Percentiles rank a stretch among this genome's conserved stretches.
phyloP scores from a whole-genome alignment of 2,797 vertebrate genomes.

The Megalops cyprinoides region DNA sequence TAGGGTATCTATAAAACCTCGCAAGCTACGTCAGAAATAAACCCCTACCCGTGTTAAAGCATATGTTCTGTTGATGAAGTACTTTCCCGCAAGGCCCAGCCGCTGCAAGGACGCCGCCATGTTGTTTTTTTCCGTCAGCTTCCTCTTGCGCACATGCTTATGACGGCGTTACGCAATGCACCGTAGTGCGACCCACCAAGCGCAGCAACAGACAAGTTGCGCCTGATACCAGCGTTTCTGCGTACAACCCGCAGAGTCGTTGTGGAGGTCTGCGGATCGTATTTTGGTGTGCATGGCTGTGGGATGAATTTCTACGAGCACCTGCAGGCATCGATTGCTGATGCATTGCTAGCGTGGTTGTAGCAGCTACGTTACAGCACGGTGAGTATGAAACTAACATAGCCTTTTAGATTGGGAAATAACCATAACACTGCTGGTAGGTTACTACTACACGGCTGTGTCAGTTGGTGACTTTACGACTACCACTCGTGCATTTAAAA shows the following conservation, averaged over 20 bases:
- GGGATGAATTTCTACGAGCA: not conserved
- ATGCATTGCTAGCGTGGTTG: slow-evolving; percentile 1
- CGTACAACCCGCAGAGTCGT: not conserved
- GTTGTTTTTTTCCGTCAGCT: slow-evolving; percentile 55
- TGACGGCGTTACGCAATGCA: not conserved
- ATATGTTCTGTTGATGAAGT: slow-evolving; percentile 53
- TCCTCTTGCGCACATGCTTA: slow-evolving; percentile 19
- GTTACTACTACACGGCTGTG: not conserved
- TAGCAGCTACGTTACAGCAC: not conserved
- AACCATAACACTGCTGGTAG: not conserved
- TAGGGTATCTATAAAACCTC: too few species aligned
- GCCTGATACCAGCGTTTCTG: not conserved
- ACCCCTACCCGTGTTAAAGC: slow-evolving; percentile 56
- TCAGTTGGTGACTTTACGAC: too few species aligned
- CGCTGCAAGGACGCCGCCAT: slow-evolving; percentile 71
- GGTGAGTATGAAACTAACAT: slow-evolving; percentile 16
- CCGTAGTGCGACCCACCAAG: not conserved
- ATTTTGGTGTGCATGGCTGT: not conserved
- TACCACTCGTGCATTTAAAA: too few species aligned
- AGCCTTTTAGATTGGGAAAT: too few species aligned
- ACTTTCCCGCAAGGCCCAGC: slow-evolving; percentile 55
- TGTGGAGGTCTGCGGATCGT: too few species aligned
- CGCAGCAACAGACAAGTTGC: not conserved
- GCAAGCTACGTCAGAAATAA: not conserved
- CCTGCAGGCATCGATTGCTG: not conserved